phyloP scores from a whole-genome alignment of 2,113 vertebrate species.

The Pomatorhinus ruficollis region DNA sequence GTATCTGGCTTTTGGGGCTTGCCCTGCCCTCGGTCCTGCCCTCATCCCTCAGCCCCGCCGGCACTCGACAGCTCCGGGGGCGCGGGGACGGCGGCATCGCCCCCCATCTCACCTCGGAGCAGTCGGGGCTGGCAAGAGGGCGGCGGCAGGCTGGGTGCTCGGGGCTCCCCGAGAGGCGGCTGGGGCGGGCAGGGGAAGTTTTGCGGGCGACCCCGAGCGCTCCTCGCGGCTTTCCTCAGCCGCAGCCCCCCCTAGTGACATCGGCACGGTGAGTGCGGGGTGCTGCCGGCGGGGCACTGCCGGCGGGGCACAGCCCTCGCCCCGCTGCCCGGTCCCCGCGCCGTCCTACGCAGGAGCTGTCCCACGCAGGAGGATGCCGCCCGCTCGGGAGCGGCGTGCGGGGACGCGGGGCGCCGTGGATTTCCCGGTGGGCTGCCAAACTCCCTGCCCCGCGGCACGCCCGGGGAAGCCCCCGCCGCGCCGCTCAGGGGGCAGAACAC shows the following conservation, averaged over 20 bases:
- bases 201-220: background rate
- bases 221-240: slow-evolving; percentile 34
- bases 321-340: background rate
- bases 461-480: background rate
- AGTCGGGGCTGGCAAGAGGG: background rate
- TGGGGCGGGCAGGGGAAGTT: background rate
- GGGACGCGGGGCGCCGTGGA: rapidly evolving
- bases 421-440: background rate
- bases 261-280: slow-evolving; percentile 69
- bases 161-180: background rate
- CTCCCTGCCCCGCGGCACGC: background rate
- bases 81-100: background rate
- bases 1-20: background rate
- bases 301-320: background rate
- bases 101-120: too few species aligned
- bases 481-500: background rate
- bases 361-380: background rate
- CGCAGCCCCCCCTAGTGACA: slow-evolving; percentile 64
- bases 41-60: background rate
- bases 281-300: slow-evolving; percentile 23
- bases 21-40: background rate
- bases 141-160: background rate
- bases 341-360: too few species aligned
- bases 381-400: background rate
- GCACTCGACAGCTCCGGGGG: background rate